A percentile compares a stretch with the other conserved stretches of the same genome.
Conservation (phyloP, 2,113 vertebrate genomes). For the Malaclemys terrapin region DNA sequence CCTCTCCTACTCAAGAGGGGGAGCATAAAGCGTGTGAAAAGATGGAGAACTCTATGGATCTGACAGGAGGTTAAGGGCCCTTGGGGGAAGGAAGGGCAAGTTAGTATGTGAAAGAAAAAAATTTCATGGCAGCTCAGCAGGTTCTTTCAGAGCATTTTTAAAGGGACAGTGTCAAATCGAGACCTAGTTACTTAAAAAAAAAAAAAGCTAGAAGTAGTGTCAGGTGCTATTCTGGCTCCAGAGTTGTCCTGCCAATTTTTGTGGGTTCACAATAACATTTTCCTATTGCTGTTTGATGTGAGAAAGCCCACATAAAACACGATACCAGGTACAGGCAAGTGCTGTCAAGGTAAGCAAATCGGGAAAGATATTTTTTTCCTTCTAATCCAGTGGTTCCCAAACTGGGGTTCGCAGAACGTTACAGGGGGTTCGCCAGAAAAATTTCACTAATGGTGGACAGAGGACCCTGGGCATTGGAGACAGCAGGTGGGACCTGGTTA, state of each 20-base stretch:
- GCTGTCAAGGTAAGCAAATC: fast-evolving
- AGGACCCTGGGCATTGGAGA: no score
- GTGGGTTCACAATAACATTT: fast-evolving
- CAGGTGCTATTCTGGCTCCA: no score
- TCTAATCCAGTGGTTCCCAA: no score
- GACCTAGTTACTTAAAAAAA: not conserved
- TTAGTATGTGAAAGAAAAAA: not conserved
- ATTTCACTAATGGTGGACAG: no score
- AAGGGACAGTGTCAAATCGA: not conserved
- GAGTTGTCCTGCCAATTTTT: fast-evolving
- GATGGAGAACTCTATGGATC: not conserved
- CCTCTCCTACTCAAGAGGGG: not conserved
- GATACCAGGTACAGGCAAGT: not conserved
- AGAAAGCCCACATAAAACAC: not conserved
- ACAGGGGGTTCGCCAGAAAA: no score
- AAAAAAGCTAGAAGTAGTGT: not conserved
- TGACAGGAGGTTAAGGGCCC: not conserved
- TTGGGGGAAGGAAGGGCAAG: not conserved
- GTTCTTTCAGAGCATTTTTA: not conserved
- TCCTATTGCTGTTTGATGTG: not conserved
- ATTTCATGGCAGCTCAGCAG: not conserved
- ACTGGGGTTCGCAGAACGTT: no score
- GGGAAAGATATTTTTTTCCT: not conserved
- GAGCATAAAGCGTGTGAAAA: not conserved
- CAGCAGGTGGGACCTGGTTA: no score